Base-by-base conservation (phyloP, 2,113 vertebrate species). In the Mesembrinibis cayennensis region DNA sequence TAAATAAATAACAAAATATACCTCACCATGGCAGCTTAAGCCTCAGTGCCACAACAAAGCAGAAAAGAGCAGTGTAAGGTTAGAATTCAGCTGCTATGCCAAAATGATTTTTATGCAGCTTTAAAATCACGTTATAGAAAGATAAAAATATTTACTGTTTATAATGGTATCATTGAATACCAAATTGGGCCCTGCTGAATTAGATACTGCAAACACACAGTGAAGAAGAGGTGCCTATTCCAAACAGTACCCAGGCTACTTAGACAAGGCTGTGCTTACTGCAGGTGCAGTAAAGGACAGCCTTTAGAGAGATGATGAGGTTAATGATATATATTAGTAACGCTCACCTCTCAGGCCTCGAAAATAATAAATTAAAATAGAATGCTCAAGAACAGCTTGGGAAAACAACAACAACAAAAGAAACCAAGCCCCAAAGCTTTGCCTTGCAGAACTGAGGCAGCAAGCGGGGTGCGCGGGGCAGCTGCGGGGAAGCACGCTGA, bases 391-490 rank as follows among this genome's bases (percentile, higher is more conserved):
- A 36, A 70, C 13, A 87, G 13, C 45, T 32, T 13, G 36, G 45
- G 45, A 66, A 58, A 22, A 6, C 13, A 45, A 45, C 11, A 47
- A 53, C 5, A 59, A n/a, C 30, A 8, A 15, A 27, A 62, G 20
- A 32, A 38, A 7, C 16, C 36, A 11, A 36, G 3, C 8, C 29
- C 17, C 50, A 34, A 10, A 26, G 59, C 16, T 52, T 27, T 36
- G 25, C 55, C 18, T 42, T 0, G 17, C 32, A 13, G 30, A 27
- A 11, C 4, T 0, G 13, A 30, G 19, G 50, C 16, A 19, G 20
- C 42, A n/a, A 13, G 52, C 3, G 1, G 17, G n/a, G 21, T 1
- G 10, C 67, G 11, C 1, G 13, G 0, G 16, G 25, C 2, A 14
- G 42, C 42, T 40, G 5, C 18, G 4, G 10, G 15, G 13, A 10